These are phyloP conservation scores for Nasua narica DNA, from an alignment of 2,797 vertebrate species.

Conservation along the genomic window DNA sequence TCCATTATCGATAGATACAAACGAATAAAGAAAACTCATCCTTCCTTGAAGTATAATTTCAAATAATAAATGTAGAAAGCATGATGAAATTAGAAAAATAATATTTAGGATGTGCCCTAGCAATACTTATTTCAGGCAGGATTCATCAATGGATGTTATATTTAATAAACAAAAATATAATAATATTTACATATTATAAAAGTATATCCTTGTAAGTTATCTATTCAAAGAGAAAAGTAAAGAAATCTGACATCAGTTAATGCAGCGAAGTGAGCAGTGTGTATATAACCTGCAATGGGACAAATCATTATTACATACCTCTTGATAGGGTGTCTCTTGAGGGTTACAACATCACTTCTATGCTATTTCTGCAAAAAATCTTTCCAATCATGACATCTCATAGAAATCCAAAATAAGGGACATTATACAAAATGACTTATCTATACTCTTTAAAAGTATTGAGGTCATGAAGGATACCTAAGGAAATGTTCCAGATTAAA, in stretches of 20 bases:
- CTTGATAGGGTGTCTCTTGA: background rate
- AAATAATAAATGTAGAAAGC: background rate
- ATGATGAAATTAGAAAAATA: background rate
- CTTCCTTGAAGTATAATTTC: background rate
- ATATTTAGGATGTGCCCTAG: background rate
- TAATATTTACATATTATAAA: background rate
- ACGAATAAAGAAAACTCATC: background rate
- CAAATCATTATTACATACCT: background rate
- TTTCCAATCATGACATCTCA: background rate
- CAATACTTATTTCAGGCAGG: background rate
- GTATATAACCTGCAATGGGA: background rate
- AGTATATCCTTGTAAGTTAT: background rate
- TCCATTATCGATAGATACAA: background rate
- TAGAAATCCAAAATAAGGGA: background rate
- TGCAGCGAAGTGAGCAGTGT: background rate
- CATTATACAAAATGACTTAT: background rate
- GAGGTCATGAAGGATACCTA: background rate
- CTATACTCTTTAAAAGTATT: background rate
- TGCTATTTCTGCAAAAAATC: background rate
- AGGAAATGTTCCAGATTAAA: background rate
- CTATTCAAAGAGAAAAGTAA: background rate
- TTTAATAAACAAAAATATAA: background rate
- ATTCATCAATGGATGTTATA: background rate
- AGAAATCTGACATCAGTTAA: background rate
- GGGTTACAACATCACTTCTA: background rate